phyloP scores from a whole-genome alignment of 2,888 invertebrate species.

The Halocaridina rubra region DNA sequence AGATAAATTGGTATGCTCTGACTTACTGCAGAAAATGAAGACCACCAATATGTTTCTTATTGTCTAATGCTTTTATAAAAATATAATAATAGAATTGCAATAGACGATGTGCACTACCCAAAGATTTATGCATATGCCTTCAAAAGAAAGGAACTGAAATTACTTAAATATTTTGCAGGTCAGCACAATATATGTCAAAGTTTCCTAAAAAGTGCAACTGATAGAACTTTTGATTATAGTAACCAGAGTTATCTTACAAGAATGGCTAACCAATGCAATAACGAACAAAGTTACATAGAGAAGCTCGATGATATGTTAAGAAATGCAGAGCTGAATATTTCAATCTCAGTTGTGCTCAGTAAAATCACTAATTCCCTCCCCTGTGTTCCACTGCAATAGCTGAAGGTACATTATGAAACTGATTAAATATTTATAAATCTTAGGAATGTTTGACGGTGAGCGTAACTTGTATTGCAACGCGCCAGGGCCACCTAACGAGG shows the following conservation, averaged over 20 bases:
- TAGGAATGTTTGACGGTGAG: slow-evolving; percentile 44
- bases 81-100: too few species aligned
- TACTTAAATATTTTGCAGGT: too few species aligned
- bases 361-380: slow-evolving; percentile 36
- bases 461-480: slow-evolving; percentile 7
- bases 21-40: too few species aligned
- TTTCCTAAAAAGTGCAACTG: too few species aligned
- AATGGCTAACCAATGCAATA: not conserved
- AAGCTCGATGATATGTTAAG: slow-evolving; percentile 5
- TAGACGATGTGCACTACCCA: too few species aligned
- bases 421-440: slow-evolving; percentile 32
- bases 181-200: too few species aligned
- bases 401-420: slow-evolving; percentile 42
- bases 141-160: too few species aligned
- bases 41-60: too few species aligned
- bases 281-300: not conserved
- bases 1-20: too few species aligned
- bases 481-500: slow-evolving; percentile 12
- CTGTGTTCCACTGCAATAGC: slow-evolving; percentile 21
- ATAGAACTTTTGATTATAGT: too few species aligned
- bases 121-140: too few species aligned
- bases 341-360: not conserved
- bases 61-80: too few species aligned
- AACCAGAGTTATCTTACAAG: not conserved
- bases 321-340: slow-evolving; percentile 14